A percentile compares a stretch with the other conserved stretches of the same genome.
Conservation (phyloP, 2,113 vertebrate genomes). For the Lutjanus erythropterus region DNA sequence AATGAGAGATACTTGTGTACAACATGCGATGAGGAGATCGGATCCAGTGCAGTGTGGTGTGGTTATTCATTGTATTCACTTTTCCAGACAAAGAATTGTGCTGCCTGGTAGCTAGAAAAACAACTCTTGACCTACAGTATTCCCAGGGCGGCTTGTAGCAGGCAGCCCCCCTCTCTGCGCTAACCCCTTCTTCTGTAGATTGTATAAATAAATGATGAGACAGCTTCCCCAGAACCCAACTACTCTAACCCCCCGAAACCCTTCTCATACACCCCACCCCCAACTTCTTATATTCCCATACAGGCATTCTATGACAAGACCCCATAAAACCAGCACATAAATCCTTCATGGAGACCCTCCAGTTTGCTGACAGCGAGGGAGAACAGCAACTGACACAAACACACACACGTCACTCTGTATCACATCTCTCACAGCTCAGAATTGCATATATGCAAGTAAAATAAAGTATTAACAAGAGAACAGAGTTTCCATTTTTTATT, state of each 20-base stretch:
- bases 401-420: not conserved
- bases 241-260: conserved; percentile 66
- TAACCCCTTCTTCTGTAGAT: conserved; percentile 79
- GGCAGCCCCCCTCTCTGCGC: conserved; percentile 50
- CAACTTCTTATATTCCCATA: conserved; percentile 70
- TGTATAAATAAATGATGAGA: conserved; percentile 84
- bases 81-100: conserved; percentile 77
- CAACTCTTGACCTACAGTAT: conserved; percentile 77
- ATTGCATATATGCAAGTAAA: not conserved
- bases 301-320: conserved; percentile 53
- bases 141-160: conserved; percentile 65
- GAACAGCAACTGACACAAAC: conserved; percentile 12
- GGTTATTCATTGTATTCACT: conserved; percentile 39
- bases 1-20: conserved; percentile 18
- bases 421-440: not conserved
- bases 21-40: not conserved
- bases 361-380: conserved; percentile 19
- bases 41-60: conserved; percentile 14
- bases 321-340: conserved; percentile 67
- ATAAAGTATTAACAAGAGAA: too few relatives aligned
- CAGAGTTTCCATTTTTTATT: too few relatives aligned
- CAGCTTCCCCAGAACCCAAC: conserved; percentile 70
- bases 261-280: conserved; percentile 52
- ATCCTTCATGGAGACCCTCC: conserved; percentile 59
- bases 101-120: conserved; percentile 79